Percentiles rank a stretch among this genome's conserved stretches.
Evolutionary conservation across 2,888 invertebrate genomes (phyloP).

Genomic region (Euspilapteryx auroguttella): DNA sequence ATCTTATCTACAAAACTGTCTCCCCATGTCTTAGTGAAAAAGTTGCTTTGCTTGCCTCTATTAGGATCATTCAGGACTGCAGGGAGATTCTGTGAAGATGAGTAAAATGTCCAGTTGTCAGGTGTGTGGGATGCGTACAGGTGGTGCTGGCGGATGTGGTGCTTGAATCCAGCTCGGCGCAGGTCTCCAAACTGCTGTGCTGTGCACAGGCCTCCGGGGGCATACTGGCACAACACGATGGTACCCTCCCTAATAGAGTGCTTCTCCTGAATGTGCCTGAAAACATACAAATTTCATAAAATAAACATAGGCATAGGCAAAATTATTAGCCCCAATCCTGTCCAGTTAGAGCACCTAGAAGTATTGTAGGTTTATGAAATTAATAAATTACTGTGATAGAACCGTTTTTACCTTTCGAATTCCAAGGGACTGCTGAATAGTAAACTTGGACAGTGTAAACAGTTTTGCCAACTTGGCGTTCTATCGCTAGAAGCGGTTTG

Average conservation of each 20-base stretch:
- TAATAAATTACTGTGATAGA: no score
- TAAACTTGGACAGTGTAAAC: conserved; percentile 63
- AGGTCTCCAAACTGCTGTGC: conserved; percentile 89
- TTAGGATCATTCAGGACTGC: conserved; percentile 95
- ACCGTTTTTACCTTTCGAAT: conserved; percentile 63
- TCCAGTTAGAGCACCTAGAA: no score
- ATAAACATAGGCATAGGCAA: conserved; percentile 7
- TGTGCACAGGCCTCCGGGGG: conserved; percentile 83
- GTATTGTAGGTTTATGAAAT: no score
- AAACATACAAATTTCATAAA: conserved; percentile 15
- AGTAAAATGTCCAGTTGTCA: conserved; percentile 83
- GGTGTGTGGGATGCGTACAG: conserved; percentile 30
- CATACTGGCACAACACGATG: conserved; percentile 85
- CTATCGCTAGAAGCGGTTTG: conserved; percentile 27
- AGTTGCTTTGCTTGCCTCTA: conserved; percentile 85
- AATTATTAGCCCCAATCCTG: no score
- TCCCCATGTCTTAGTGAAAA: conserved; percentile 98
- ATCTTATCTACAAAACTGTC: conserved; percentile 88
- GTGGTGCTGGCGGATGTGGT: conserved; percentile 75
- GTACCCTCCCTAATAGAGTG: conserved; percentile 87
- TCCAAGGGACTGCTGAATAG: conserved; percentile 59
- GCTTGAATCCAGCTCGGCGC: conserved; percentile 84
- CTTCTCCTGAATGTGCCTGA: conserved; percentile 74
- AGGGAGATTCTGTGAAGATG: conserved; percentile 91
- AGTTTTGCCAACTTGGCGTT: conserved; percentile 62